These are phyloP conservation scores for Antidorcas marsupialis DNA, from an alignment of 2,113 vertebrate species.

Conservation along the genomic window DNA sequence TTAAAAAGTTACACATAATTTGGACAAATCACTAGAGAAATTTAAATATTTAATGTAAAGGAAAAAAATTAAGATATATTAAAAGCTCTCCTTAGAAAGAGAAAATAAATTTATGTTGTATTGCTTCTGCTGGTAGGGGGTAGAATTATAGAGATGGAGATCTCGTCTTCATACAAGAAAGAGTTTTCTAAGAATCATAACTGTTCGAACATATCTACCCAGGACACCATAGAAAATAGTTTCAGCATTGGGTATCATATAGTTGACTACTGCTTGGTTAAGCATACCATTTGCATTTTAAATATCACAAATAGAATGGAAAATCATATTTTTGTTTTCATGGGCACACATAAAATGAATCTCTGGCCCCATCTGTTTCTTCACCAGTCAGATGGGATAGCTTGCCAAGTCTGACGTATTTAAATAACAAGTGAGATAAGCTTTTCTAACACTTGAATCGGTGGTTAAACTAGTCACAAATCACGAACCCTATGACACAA, in stretches of 20 bases:
- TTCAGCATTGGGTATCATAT: neutral
- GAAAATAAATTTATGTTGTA: neutral
- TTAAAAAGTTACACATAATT: neutral
- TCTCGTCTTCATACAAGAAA: neutral
- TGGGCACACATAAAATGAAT: neutral
- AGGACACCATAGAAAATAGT: neutral
- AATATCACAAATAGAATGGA: neutral
- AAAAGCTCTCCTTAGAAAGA: neutral
- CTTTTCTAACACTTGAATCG: neutral
- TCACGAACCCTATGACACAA: neutral
- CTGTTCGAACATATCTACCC: neutral
- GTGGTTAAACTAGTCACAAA: neutral
- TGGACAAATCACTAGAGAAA: neutral
- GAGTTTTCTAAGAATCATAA: neutral
- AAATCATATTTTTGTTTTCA: neutral
- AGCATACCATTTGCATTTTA: too few species aligned
- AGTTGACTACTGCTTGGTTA: neutral
- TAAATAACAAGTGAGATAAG: neutral
- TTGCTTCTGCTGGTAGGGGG: neutral
- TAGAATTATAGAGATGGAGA: neutral
- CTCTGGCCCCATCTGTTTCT: neutral
- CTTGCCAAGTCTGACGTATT: neutral
- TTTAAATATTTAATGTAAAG: neutral
- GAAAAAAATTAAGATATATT: neutral
- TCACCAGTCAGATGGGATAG: neutral